phyloP scores from a whole-genome alignment of 2,797 vertebrate species.

The Falco berigora region DNA sequence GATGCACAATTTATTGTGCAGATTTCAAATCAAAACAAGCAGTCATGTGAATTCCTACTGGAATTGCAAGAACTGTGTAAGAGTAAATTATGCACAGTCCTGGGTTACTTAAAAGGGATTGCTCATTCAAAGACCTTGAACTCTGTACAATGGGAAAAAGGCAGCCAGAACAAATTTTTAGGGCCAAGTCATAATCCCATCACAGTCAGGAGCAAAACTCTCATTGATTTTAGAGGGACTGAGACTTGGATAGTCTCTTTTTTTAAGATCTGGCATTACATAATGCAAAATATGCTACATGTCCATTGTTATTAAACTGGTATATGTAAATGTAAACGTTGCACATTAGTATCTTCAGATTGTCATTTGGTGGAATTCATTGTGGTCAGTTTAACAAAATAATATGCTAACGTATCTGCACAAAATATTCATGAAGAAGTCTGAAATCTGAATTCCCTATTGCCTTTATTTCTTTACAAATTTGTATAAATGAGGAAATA shows the following conservation, averaged over 20 bases:
- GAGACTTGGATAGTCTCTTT: not conserved
- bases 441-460: not conserved
- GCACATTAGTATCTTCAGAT: not conserved
- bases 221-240: not conserved
- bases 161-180: not conserved
- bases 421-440: not conserved
- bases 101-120: not conserved
- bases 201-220: not conserved
- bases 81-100: not conserved
- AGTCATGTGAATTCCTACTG: not conserved
- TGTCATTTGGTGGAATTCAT: not conserved
- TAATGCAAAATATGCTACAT: not conserved
- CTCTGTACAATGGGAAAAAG: not conserved
- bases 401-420: not conserved
- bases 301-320: not conserved
- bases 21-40: not conserved
- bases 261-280: not conserved
- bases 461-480: conserved; percentile 38
- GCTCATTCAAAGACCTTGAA: not conserved
- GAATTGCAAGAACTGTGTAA: not conserved
- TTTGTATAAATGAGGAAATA: conserved; percentile 70
- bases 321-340: not conserved
- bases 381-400: not conserved
- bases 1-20: not conserved
- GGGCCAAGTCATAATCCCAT: not conserved